Percentiles rank a stretch among this genome's conserved stretches.
Conservation (phyloP, 2,113 vertebrate species). For the Alexandromys fortis region DNA sequence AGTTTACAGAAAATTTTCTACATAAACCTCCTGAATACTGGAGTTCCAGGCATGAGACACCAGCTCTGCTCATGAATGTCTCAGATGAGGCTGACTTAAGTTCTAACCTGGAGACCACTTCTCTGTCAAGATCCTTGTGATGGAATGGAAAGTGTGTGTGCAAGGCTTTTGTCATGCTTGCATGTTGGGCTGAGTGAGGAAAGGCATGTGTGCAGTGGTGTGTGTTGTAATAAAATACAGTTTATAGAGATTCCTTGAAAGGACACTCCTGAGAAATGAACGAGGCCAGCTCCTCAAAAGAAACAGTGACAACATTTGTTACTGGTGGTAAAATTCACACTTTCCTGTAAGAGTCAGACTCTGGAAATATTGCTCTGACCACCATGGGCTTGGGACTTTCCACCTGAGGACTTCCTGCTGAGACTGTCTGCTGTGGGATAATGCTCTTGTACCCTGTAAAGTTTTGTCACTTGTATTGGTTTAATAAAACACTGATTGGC, state of each 20-base stretch:
- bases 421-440: background rate
- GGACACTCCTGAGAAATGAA: background rate
- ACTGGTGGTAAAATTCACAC: background rate
- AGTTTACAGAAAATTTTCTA: background rate
- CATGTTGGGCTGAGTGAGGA: background rate
- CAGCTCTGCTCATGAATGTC: background rate
- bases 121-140: background rate
- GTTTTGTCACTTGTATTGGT: no score
- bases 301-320: background rate
- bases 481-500: no score
- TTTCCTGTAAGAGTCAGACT: background rate
- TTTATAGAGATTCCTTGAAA: background rate
- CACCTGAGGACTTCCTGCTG: background rate
- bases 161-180: background rate
- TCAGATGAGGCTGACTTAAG: background rate
- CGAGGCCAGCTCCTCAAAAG: background rate
- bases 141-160: rapidly evolving
- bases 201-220: background rate
- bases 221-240: background rate
- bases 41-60: background rate
- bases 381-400: background rate
- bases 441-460: no score
- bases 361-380: background rate
- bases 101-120: background rate
- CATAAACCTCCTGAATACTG: background rate